Conservation (phyloP, 37 sponge, comb jelly and placozoan genomes). For the Amphimedon queenslandica region DNA sequence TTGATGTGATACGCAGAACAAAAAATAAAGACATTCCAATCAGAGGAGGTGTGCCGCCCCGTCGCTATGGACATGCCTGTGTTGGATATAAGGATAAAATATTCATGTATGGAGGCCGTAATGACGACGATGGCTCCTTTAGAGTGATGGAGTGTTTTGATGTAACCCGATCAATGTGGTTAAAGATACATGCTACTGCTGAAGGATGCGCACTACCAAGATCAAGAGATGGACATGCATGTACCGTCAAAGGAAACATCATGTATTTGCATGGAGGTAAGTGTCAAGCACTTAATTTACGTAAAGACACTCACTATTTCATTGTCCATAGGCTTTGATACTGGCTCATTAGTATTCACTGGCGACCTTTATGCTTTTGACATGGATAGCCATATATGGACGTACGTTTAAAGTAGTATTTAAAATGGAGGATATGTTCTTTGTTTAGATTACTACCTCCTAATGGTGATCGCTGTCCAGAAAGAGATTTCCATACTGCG, state of each 20-base stretch:
- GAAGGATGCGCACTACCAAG: constrained; percentile 10
- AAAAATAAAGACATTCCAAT: not conserved
- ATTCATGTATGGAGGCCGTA: constrained; percentile 80
- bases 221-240: constrained; percentile 65
- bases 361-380: constrained; percentile 40
- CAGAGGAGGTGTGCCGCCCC: constrained; percentile 20
- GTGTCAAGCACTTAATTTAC: too few relatives aligned
- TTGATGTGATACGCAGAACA: not conserved
- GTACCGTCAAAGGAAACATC: constrained; percentile 20
- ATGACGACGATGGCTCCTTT: constrained; percentile 75
- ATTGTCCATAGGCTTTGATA: constrained; percentile 39
- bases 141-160: constrained; percentile 54
- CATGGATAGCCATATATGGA: constrained; percentile 50
- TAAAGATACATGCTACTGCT: constrained; percentile 12
- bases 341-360: constrained; percentile 17
- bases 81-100: constrained; percentile 46
- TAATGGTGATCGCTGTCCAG: constrained; percentile 34
- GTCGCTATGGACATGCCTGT: constrained; percentile 73
- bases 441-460: not conserved
- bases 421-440: not conserved
- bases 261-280: constrained; percentile 76
- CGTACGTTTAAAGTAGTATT: constrained; percentile 5
- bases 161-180: constrained; percentile 49
- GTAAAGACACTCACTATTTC: too few relatives aligned
- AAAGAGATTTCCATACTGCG: constrained; percentile 72